Evolutionary conservation across 2,888 invertebrate species (phyloP), one percentile per base, ranked within the genome.

Genomic region (Amphipoea oculea): DNA sequence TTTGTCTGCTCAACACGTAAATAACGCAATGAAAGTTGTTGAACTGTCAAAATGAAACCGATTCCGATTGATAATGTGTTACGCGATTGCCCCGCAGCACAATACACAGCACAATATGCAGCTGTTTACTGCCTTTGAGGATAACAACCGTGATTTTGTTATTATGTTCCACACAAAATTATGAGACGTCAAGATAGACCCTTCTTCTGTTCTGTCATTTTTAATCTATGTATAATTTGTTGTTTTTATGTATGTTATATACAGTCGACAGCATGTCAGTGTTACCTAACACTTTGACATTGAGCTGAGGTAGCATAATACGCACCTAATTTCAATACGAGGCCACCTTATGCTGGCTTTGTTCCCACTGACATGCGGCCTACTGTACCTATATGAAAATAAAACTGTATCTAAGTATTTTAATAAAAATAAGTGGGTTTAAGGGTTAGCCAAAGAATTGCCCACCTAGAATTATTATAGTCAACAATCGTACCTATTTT

Each of bases 371-470:
- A 57, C 5, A 7, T 9, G 57, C 7, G n/a, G 23, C 5, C 2
- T 2, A 57, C 60, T 23, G 4, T 69, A 54, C 23, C 0, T 36
- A 1, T 42, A 9, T n/a, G 11, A 36, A 54, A 48, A 57, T 51
- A 75, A 40, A 71, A 54, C 4, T 51, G 23, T 84, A 40, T n/a
- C 36, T 57, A 36, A 51, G 60, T 40, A 69, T 73, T 75, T 63
- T 57, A 66, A 42, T 54, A 68, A 54, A 62, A 48, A 40, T 63
- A 60, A 51, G 82, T 86, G 83, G 85, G 86, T 86, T 74, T 84
- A 86, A 87, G 85, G 86, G 85, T 86, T 90, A 90, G 88, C 94
- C 94, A 93, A 94, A 94, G 93, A 94, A 81, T 85, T 85, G 73
- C 90, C 91, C 92, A 90, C 90, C 92, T 90, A 83, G 62, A 83